phyloP scores from a whole-genome alignment of 1,140 invertebrate species.

The Colletes gigas region DNA sequence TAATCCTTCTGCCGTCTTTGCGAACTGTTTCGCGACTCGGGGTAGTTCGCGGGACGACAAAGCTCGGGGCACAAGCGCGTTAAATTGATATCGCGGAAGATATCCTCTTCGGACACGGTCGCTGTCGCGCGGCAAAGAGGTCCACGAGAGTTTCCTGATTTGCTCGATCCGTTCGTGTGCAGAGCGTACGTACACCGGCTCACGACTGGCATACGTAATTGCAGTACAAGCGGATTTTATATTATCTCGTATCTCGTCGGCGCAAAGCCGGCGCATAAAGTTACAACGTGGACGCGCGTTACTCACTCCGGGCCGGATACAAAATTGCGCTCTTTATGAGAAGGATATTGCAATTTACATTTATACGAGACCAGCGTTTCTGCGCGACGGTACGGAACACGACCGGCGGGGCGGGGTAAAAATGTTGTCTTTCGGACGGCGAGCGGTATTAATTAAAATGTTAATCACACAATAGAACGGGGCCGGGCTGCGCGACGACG shows the following conservation, averaged over 20 bases:
- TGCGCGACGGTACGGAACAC: neutral
- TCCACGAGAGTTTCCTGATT: conserved; percentile 1
- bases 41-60: too few species aligned
- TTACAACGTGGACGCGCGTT: conserved; percentile 22
- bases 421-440: neutral
- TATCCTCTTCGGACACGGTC: neutral
- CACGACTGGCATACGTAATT: conserved; percentile 36
- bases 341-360: conserved; percentile 42
- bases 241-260: conserved; percentile 23
- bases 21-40: neutral
- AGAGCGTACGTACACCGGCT: neutral
- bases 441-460: conserved; percentile 41
- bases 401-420: neutral
- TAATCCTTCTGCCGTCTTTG: neutral
- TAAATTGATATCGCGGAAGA: neutral
- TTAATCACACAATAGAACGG: conserved; percentile 24
- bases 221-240: conserved; percentile 34
- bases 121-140: neutral
- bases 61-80: neutral
- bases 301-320: conserved; percentile 11
- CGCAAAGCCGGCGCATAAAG: neutral
- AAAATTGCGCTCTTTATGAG: conserved; percentile 37
- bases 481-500: neutral
- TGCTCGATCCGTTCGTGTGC: neutral
- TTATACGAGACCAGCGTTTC: conserved; percentile 25